Evolutionary conservation across 1,140 invertebrate genomes (phyloP).

Genomic region (Oncopodura yosiiana): DNA sequence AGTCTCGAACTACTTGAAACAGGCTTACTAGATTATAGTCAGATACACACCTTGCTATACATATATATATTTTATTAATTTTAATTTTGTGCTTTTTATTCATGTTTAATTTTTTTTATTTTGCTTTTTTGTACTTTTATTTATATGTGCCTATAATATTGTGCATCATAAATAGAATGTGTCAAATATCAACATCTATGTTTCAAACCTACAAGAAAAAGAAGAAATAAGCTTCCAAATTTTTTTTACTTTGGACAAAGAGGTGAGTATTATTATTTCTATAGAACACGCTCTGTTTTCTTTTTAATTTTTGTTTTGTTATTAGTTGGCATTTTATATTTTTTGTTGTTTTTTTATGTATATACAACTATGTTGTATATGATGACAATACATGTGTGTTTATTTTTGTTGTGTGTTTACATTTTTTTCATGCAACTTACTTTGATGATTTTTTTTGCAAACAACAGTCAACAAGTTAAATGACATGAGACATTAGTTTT

Average conservation of each 20-base stretch:
- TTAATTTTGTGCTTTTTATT: slow-evolving; percentile 1
- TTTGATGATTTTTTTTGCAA: too few species aligned
- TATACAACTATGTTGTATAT: too few species aligned
- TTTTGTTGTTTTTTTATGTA: too few species aligned
- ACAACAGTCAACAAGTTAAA: too few species aligned
- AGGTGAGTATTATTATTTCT: slow-evolving; percentile 13
- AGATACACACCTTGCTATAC: neutral
- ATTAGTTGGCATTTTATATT: neutral
- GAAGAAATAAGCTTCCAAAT: neutral
- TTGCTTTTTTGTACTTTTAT: neutral
- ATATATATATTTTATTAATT: slow-evolving; percentile 5
- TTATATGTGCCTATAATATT: neutral
- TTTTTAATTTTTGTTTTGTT: too few species aligned
- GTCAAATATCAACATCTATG: slow-evolving; percentile 17
- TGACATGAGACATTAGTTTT: too few species aligned
- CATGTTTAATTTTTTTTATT: slow-evolving; percentile 1
- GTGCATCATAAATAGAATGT: too few species aligned
- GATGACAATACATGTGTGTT: too few species aligned
- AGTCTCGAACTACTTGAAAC: neutral
- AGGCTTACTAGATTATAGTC: too few species aligned
- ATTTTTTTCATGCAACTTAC: too few species aligned
- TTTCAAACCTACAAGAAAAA: slow-evolving; percentile 20
- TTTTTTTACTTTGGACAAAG: neutral
- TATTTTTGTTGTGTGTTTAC: too few species aligned
- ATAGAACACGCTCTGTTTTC: too few species aligned